Base-by-base conservation (phyloP, 1,140 invertebrate species). In the Diorhabda elongata region DNA sequence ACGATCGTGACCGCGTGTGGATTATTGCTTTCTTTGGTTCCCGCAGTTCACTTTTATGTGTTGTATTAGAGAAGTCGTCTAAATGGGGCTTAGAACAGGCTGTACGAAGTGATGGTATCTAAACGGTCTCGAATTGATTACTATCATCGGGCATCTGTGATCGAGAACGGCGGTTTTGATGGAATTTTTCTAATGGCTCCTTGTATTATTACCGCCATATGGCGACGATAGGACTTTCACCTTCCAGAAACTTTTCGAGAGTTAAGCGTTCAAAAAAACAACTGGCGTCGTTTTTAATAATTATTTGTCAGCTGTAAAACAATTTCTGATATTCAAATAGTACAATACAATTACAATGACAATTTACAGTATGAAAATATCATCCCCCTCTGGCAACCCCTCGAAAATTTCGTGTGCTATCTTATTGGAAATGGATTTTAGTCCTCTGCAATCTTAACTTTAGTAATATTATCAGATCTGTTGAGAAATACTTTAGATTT, bases 31-130 rank as follows among this genome's bases (percentile, higher is more conserved):
- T 71, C 69, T 74, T 72, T 68, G 64, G 67, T 66, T 26, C 26
- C 65, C 68, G 61, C 71, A 69, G 67, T 72, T 69, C 69, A 63
- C 71, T 71, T 74, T 74, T 74, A 74, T 74, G 67, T 72, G 68
- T 74, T 60, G 71, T 68, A 72, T 74, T 74, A 74, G 69, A 69
- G 71, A 73, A 73, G 61, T 73, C 70, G 69, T 73, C 71, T 64
- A 59, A 73, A 70, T 68, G 69, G 67, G 68, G 60, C 70, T 72
- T 69, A 63, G 66, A 72, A 70, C 65, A 66, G 58, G 41, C 65
- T 26, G 42, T 44, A 44, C 43, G 58, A 44, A 41, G 58, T 52
- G 5, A 26, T 26, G 26, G 26, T 52, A 9, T 52, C 47, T 52
- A 52, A 66, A 59, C 11, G 57, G 58, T 7, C 47, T 58, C 47